Conservation (phyloP, 1,140 invertebrate species). For the Halesus radiatus region DNA sequence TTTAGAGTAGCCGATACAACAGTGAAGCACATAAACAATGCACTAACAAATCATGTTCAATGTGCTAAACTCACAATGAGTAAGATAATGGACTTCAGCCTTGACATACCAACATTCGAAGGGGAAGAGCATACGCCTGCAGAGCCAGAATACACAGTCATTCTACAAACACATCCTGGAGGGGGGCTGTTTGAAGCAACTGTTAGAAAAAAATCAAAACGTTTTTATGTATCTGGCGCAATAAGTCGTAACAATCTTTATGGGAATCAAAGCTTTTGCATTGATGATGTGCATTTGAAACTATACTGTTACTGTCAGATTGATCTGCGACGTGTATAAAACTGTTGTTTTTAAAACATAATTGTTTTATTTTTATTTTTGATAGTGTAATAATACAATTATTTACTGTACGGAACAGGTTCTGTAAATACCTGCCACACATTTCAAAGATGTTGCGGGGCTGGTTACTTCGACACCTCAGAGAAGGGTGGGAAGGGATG, state of each 20-base stretch:
- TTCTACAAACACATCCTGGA: conserved; percentile 77
- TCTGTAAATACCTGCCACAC: no score
- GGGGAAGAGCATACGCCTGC: conserved; percentile 61
- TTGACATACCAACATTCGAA: conserved; percentile 63
- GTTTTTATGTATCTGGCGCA: conserved; percentile 73
- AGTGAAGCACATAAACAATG: conserved; percentile 75
- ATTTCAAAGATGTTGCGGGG: no score
- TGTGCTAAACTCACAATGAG: conserved; percentile 73
- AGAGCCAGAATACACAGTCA: conserved; percentile 75
- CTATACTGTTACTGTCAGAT: conserved; percentile 81
- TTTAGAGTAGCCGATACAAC: conserved; percentile 71
- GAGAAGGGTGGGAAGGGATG: no score
- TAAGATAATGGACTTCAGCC: conserved; percentile 71
- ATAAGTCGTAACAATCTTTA: conserved; percentile 86
- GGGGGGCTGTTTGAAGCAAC: conserved; percentile 84
- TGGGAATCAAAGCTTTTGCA: conserved; percentile 83
- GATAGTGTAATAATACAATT: no score
- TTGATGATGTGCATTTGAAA: conserved; percentile 81
- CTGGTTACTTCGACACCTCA: no score
- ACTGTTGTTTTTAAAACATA: no score
- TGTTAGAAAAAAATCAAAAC: conserved; percentile 66
- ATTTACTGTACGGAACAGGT: no score
- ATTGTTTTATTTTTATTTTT: no score
- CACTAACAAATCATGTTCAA: conserved; percentile 72
- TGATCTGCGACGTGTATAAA: conserved; percentile 13